A percentile compares a stretch with the other conserved stretches of the same genome.
phyloP scores from a whole-genome alignment of 2,888 invertebrate species.

The Bimastos eiseni region DNA sequence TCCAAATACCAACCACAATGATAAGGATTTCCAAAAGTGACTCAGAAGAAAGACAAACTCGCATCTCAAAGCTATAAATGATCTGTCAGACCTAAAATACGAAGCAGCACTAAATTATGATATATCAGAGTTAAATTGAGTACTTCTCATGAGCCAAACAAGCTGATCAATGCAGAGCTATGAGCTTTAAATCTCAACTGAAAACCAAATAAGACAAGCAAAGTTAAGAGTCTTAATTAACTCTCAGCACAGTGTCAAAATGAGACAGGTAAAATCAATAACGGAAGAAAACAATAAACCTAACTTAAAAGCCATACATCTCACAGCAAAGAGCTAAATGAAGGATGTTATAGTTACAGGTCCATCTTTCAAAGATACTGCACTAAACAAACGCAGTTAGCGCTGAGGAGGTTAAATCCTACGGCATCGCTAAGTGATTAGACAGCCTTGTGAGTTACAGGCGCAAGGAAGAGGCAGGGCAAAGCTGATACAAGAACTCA shows the following conservation, averaged over 20 bases:
- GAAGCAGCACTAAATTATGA: not conserved
- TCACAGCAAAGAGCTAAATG: not conserved
- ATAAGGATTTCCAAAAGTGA: not conserved
- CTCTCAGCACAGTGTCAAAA: no score
- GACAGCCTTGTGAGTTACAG: not conserved
- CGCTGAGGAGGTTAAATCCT: conserved; percentile 1
- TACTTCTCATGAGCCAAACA: no score
- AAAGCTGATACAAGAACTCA: not conserved
- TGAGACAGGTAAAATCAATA: no score
- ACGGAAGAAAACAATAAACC: no score
- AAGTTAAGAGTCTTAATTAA: no score
- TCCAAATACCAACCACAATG: no score
- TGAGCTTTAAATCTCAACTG: no score
- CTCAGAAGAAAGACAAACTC: not conserved
- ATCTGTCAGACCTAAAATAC: no score
- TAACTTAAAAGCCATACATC: not conserved
- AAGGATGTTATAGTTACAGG: not conserved
- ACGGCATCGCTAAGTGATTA: not conserved
- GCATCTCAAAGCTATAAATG: not conserved
- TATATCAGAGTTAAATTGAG: not conserved
- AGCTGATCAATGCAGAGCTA: no score
- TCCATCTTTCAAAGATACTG: not conserved
- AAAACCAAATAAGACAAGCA: no score
- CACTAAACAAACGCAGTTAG: not conserved
- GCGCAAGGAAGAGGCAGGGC: not conserved